Conservation (phyloP, 2,113 vertebrate genomes). For the Nanorana parkeri region DNA sequence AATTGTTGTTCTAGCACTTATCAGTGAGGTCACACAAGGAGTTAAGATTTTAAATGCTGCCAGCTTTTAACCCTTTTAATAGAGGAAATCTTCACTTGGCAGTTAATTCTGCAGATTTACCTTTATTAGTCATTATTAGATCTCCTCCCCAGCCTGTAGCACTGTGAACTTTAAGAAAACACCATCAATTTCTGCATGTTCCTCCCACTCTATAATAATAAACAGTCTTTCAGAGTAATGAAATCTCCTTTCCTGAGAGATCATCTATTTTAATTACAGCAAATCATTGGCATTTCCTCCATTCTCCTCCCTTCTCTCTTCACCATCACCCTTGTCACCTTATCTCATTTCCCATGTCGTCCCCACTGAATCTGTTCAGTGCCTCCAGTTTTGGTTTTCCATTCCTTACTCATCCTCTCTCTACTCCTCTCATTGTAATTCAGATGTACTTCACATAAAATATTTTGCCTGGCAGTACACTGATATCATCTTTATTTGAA, state of each 20-base stretch:
- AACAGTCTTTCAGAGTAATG: conserved; percentile 73
- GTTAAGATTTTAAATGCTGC: too few species aligned
- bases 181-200: conserved; percentile 29
- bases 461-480: conserved; percentile 17
- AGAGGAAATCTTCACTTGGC: background rate
- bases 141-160: conserved; percentile 2
- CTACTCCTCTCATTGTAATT: conserved; percentile 56
- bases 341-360: conserved; percentile 12
- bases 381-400: background rate
- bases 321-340: conserved; percentile 14
- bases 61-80: conserved; percentile 14
- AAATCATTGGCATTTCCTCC: conserved; percentile 24
- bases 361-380: background rate
- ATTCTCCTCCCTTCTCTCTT: conserved; percentile 12
- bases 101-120: background rate
- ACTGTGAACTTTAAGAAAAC: conserved; percentile 47
- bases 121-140: conserved; percentile 3
- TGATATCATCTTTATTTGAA: conserved; percentile 43
- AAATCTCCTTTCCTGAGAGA: conserved; percentile 64
- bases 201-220: conserved; percentile 59
- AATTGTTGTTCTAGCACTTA: background rate
- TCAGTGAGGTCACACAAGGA: too few species aligned
- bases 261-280: conserved; percentile 60
- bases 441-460: conserved; percentile 34
- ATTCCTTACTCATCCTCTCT: conserved; percentile 30